Conservation (phyloP, 2,113 vertebrate genomes). For the Barbus barbus region DNA sequence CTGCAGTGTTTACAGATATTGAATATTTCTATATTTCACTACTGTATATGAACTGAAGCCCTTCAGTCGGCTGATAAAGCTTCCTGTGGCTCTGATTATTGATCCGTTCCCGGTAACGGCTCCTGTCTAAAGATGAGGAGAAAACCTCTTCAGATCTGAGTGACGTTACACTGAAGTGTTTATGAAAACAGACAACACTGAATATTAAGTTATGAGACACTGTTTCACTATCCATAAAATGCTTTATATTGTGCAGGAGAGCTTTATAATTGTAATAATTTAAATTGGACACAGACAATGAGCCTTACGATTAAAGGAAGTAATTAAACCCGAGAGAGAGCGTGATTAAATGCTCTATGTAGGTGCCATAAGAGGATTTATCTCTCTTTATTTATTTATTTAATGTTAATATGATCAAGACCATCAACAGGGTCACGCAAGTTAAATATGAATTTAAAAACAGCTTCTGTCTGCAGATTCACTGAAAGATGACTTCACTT, state of each 20-base stretch:
- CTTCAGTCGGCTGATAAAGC: not conserved
- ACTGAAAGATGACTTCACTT: not conserved
- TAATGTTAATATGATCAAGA: slow-evolving; percentile 64
- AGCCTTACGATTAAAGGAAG: slow-evolving; percentile 30
- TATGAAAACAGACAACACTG: not conserved
- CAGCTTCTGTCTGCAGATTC: not conserved
- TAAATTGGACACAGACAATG: slow-evolving; percentile 32
- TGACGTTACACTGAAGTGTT: not conserved
- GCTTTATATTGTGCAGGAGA: not conserved
- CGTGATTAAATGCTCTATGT: slow-evolving; percentile 59
- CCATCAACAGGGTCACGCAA: slow-evolving; percentile 46
- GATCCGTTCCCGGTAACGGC: slow-evolving; percentile 17
- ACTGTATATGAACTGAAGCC: not conserved
- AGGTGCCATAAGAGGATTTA: slow-evolving; percentile 64
- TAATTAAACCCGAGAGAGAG: slow-evolving; percentile 53
- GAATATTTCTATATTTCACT: not conserved
- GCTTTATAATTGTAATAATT: slow-evolving; percentile 27
- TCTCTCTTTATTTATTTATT: slow-evolving; percentile 46
- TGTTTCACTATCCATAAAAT: not conserved
- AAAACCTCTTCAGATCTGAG: not conserved
- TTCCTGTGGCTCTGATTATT: slow-evolving; percentile 21
- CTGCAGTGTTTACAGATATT: slow-evolving; percentile 9
- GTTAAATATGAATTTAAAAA: slow-evolving; percentile 26
- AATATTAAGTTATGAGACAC: not conserved
- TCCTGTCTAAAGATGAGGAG: slow-evolving; percentile 3